Base-by-base conservation (phyloP, 2,113 vertebrate genomes). In the Myxocyprinus asiaticus region DNA sequence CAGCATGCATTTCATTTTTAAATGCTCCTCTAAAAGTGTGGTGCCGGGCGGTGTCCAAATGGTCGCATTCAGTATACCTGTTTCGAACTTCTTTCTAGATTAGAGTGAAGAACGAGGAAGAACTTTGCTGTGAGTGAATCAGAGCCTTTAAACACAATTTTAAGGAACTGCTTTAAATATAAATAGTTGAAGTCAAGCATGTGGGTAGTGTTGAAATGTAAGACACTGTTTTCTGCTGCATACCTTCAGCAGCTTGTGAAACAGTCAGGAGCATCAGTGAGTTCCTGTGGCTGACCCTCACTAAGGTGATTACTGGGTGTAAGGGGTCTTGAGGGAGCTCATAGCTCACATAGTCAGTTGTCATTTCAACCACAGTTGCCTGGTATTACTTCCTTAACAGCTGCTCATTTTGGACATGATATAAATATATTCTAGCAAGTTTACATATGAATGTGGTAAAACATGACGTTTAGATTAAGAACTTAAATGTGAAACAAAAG, bases 141-240 rank as follows among this genome's bases (percentile, higher is more conserved):
- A 33, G 9, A 53, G 51, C 11, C 4, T 53, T 53, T 53, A 53
- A 4, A 4, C 51, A 12, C 11, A 4, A 9, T 53, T 53, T 10
- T 11, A 53, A 53, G 10, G 9, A 0, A 0, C 51, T 76, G 50
- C 15, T 17, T 61, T 53, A 68, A 51, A 80, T 33, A 33, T 33
- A 33, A 77, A 22, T 80, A 74, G 47, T 22, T 70, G 63, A 62
- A 64, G 33, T 11, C 14, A n/a, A 72, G 61, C 9, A 66, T 74
- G 44, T 56, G 51, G 77, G 64, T 68, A 53, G 65, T 43, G 63
- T 65, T 70, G 72, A 71, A 84, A 84, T 84, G 59, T 77, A 69
- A 75, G 78, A 59, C 62, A 62, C 80, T 85, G 88, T 89, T 84
- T 61, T 65, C 78, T 86, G 64, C 87, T 85, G 80, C 84, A 86